Evolutionary conservation across 2,888 invertebrate species (phyloP).

Genomic region (Lacanobia wlatinum): DNA sequence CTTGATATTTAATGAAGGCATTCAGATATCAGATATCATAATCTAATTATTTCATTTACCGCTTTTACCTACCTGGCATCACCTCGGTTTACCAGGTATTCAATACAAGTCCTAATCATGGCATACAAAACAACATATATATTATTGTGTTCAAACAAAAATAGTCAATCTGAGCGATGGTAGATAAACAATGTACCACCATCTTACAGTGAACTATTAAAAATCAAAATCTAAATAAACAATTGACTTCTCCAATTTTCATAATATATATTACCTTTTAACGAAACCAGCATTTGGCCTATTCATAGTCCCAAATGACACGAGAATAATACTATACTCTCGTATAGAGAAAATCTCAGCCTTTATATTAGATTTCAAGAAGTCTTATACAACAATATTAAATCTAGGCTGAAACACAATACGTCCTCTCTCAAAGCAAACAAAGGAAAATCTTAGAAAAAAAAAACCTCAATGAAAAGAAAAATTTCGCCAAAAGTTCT

Average conservation of each 20-base stretch:
- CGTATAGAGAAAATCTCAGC: background rate
- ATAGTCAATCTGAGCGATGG: no score
- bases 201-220: no score
- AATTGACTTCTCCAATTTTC: background rate
- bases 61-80: no score
- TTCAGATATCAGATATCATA: no score
- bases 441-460: constrained; percentile 45
- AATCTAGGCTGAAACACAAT: constrained; percentile 47
- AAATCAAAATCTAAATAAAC: background rate
- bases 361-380: constrained; percentile 23
- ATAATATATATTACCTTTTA: background rate
- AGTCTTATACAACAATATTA: constrained; percentile 38
- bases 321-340: background rate
- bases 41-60: no score
- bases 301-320: background rate
- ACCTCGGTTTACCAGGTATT: no score
- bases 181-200: no score
- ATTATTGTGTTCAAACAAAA: no score
- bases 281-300: background rate
- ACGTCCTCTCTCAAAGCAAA: constrained; percentile 37
- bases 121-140: no score
- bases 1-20: no score
- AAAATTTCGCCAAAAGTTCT: constrained; percentile 45
- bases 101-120: no score
- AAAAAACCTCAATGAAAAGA: constrained; percentile 30